A percentile compares a stretch with the other conserved stretches of the same genome.
phyloP scores from a whole-genome alignment of 2,797 vertebrate genomes.

The Acanthis flammea region DNA sequence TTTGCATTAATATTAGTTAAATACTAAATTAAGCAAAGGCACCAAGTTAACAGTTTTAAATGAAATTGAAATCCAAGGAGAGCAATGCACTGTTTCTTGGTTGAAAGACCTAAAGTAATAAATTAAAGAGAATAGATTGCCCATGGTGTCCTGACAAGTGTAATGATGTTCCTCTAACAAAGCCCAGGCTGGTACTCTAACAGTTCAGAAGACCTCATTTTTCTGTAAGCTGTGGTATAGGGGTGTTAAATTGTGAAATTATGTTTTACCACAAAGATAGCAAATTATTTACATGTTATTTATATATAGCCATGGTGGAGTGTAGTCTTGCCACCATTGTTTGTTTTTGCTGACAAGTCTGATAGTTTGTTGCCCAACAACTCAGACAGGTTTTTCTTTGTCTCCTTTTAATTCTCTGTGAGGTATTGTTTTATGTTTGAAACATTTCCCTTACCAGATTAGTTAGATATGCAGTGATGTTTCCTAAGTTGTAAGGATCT shows the following conservation, averaged over 20 bases:
- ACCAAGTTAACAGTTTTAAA: background rate
- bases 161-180: background rate
- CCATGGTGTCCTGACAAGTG: background rate
- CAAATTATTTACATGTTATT: constrained; percentile 43
- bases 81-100: background rate
- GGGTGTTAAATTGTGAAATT: constrained; percentile 35
- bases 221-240: constrained; percentile 4
- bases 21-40: background rate
- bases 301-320: background rate
- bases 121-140: background rate
- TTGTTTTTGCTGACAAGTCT: constrained; percentile 64
- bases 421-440: constrained; percentile 32
- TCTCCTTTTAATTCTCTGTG: constrained; percentile 33
- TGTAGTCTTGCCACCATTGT: constrained; percentile 39
- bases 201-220: constrained; percentile 1
- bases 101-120: background rate
- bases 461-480: constrained; percentile 49
- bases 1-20: background rate
- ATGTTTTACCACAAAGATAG: constrained; percentile 52
- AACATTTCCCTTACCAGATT: constrained; percentile 21
- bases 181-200: background rate
- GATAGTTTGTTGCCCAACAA: constrained; percentile 63
- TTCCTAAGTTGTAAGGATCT: constrained; percentile 17
- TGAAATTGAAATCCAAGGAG: background rate
- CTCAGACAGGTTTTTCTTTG: constrained; percentile 65